These are phyloP conservation scores for Drosophila truncata DNA, from an alignment of 1,140 invertebrate species.

Conservation along the genomic window DNA sequence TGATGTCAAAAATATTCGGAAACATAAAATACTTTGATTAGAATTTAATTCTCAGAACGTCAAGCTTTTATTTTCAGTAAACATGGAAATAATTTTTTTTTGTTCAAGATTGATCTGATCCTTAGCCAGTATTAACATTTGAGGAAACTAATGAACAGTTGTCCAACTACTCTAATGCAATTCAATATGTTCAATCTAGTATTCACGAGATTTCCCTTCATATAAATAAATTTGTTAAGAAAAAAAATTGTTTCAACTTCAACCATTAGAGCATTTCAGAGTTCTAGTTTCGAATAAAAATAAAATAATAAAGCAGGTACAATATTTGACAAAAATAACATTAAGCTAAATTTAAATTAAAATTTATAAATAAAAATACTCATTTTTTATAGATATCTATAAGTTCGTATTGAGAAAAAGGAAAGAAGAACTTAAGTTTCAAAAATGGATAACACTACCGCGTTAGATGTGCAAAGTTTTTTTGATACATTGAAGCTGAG, in stretches of 20 bases:
- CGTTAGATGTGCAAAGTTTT: neutral
- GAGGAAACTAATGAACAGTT: neutral
- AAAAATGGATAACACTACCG: neutral
- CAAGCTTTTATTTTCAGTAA: too few species aligned
- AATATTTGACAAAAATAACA: neutral
- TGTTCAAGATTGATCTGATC: too few species aligned
- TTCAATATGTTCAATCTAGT: neutral
- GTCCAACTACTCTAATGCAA: neutral
- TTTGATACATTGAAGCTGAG: neutral
- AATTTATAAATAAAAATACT: too few species aligned
- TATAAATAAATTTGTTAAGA: neutral
- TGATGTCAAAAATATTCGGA: too few species aligned
- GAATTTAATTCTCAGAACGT: neutral
- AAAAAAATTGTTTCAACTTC: neutral
- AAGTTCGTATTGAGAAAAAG: neutral
- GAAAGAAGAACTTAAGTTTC: neutral
- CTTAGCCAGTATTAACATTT: too few species aligned
- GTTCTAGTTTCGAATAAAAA: neutral
- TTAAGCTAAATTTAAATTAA: too few species aligned
- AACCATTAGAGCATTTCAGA: too few species aligned
- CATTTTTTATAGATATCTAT: neutral
- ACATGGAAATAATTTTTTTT: too few species aligned
- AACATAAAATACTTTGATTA: neutral
- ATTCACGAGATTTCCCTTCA: neutral
- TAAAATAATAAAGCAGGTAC: neutral